These are phyloP conservation scores for Gallinago stenura DNA, from an alignment of 2,797 vertebrate genomes.

Conservation along the genomic window DNA sequence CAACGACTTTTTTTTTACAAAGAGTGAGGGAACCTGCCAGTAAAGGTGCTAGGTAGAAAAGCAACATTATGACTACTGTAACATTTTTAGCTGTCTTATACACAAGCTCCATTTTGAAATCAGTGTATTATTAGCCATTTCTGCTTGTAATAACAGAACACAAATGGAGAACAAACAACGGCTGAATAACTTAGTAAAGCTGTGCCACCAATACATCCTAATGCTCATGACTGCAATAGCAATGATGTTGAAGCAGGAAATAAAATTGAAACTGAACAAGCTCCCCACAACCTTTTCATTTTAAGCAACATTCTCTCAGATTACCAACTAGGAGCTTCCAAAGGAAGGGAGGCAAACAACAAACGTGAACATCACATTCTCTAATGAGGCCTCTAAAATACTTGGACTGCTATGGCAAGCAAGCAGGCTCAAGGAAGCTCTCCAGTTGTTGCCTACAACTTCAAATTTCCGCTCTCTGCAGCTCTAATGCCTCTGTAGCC, in stretches of 20 bases:
- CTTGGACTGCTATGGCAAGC: not conserved
- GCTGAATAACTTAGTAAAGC: not conserved
- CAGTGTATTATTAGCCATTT: not conserved
- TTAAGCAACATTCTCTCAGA: not conserved
- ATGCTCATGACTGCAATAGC: accelerated
- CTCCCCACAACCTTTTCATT: not conserved
- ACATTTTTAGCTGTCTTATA: not conserved
- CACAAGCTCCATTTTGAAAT: not conserved
- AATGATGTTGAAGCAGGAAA: not conserved
- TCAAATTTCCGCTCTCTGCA: not conserved
- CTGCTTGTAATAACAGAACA: not conserved
- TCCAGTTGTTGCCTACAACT: not conserved
- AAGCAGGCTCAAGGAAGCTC: not conserved
- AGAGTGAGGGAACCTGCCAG: not conserved
- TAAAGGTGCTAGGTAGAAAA: not conserved
- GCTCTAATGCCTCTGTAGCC: not conserved
- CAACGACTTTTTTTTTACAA: not conserved
- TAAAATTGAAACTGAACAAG: not conserved
- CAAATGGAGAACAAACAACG: not conserved
- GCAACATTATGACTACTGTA: not conserved
- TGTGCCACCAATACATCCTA: not conserved
- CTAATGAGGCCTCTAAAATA: not conserved
- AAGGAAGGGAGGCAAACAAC: not conserved
- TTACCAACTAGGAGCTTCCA: accelerated
- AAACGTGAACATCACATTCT: not conserved